These are phyloP conservation scores for Anolis apletophallus DNA, from an alignment of 2,797 vertebrate species.

Conservation along the genomic window DNA sequence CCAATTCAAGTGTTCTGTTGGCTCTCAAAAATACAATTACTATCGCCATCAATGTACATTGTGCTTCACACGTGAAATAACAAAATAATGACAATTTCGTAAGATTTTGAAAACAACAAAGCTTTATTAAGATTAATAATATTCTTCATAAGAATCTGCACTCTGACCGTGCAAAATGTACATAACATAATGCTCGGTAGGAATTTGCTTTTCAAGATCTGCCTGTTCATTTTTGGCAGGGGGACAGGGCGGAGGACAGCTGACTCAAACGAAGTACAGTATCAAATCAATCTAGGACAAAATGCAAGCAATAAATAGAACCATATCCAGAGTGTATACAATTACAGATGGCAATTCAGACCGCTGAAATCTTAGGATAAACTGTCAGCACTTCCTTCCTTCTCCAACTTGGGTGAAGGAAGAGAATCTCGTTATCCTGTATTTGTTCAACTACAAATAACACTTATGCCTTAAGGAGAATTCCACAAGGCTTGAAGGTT, in stretches of 20 bases:
- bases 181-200: neutral
- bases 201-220: neutral
- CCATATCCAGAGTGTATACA: neutral
- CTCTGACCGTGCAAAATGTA: neutral
- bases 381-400: neutral
- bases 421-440: neutral
- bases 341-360: neutral
- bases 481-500: neutral
- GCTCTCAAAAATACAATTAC: neutral
- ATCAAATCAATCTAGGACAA: constrained; percentile 19
- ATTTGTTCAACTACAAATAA: neutral
- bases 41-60: no score
- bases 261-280: constrained; percentile 25
- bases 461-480: neutral
- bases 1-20: neutral
- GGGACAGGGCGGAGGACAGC: neutral
- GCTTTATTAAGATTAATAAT: neutral
- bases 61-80: neutral
- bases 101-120: no score
- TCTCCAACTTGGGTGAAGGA: neutral
- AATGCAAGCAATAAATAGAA: constrained; percentile 32
- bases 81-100: neutral
- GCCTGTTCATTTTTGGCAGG: neutral
- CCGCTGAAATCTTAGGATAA: neutral
- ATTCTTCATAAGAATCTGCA: neutral